phyloP scores from a whole-genome alignment of 2,888 invertebrate genomes.

The Erebia aethiops region DNA sequence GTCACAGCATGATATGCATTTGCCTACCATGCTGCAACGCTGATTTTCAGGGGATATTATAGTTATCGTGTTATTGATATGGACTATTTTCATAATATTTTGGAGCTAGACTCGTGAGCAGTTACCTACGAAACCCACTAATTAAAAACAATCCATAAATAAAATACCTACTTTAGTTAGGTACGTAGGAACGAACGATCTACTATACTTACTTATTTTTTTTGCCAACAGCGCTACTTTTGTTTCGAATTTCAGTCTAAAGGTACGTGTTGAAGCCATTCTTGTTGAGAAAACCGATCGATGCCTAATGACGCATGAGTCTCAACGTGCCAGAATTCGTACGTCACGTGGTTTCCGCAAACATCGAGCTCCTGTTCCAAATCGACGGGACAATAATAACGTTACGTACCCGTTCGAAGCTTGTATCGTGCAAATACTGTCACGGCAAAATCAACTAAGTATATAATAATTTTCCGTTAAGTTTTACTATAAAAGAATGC shows the following conservation, averaged over 20 bases:
- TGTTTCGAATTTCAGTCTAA: conserved; percentile 1
- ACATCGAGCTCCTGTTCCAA: conserved; percentile 43
- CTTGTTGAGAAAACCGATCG: conserved; percentile 8
- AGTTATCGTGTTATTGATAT: no score
- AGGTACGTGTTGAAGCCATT: neutral
- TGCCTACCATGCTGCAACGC: no score
- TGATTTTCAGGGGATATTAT: no score
- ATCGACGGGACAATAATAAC: conserved; percentile 35
- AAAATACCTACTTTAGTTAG: no score
- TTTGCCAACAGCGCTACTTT: neutral
- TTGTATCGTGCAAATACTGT: conserved; percentile 26
- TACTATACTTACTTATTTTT: no score
- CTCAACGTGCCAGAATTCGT: conserved; percentile 25
- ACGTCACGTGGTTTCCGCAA: conserved; percentile 43
- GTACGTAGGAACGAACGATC: no score
- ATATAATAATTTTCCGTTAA: conserved; percentile 4
- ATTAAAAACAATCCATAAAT: no score
- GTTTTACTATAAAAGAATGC: neutral
- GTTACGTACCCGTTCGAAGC: conserved; percentile 10
- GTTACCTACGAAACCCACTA: no score
- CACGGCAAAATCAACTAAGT: conserved; percentile 14
- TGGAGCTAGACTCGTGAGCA: no score
- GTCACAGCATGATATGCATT: no score
- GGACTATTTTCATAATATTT: no score
- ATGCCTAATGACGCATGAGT: conserved; percentile 18